Percentiles rank a stretch among this genome's conserved stretches.
Evolutionary conservation across 2,797 vertebrate genomes (phyloP).

Genomic region (Miichthys miiuy): DNA sequence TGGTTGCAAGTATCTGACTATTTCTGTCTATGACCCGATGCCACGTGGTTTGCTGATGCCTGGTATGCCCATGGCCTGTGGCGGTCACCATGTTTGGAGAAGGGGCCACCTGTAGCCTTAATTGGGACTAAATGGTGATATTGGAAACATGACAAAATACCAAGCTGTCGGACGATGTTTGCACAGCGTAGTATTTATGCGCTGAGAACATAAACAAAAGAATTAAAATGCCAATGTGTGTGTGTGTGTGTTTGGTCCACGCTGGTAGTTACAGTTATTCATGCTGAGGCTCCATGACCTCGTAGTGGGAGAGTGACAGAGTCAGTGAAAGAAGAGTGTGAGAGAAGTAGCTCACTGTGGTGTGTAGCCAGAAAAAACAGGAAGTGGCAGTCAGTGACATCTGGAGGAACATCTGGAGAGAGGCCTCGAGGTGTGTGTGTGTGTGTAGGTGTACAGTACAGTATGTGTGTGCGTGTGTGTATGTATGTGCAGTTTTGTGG

Average conservation of each 20-base stretch:
- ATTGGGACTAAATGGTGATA: neutral
- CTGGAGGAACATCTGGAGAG: slow-evolving; percentile 80
- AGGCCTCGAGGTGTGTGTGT: slow-evolving; percentile 61
- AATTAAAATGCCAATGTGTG: slow-evolving; percentile 5
- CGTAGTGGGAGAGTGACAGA: slow-evolving; percentile 20
- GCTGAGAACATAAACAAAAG: neutral
- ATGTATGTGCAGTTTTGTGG: slow-evolving; percentile 30
- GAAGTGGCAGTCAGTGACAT: slow-evolving; percentile 78
- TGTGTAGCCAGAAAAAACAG: slow-evolving; percentile 65
- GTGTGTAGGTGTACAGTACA: slow-evolving; percentile 20
- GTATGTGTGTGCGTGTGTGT: slow-evolving; percentile 20
- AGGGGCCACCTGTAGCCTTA: neutral
- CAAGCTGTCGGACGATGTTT: slow-evolving; percentile 2
- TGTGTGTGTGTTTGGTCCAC: slow-evolving; percentile 8
- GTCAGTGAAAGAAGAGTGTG: slow-evolving; percentile 28
- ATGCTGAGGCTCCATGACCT: slow-evolving; percentile 16
- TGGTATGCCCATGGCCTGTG: neutral
- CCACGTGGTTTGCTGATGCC: slow-evolving; percentile 33
- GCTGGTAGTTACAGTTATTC: slow-evolving; percentile 19
- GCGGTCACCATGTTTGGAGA: slow-evolving; percentile 12
- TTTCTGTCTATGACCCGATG: slow-evolving; percentile 15
- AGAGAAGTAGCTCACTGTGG: slow-evolving; percentile 38
- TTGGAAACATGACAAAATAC: slow-evolving; percentile 11
- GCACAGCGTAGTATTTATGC: neutral
- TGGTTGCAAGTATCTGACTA: slow-evolving; percentile 13